Conservation (phyloP, 1,140 invertebrate genomes). For the Elymnias hypermnestra region DNA sequence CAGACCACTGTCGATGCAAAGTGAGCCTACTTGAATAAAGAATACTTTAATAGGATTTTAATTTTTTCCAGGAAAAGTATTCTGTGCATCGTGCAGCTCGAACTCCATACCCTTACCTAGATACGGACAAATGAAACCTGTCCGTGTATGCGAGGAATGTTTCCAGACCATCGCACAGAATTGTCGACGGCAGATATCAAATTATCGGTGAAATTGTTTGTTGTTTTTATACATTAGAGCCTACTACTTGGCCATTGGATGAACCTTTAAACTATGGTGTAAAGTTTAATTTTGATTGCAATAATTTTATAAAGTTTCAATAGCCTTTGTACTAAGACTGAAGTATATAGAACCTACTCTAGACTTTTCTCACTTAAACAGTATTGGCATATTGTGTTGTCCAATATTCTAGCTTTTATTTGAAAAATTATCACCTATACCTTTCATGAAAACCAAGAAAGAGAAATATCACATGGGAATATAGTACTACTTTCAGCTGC, state of each 20-base stretch:
- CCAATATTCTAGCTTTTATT: no score
- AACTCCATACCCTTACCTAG: conserved; percentile 95
- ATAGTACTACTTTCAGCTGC: no score
- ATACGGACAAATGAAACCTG: conserved; percentile 93
- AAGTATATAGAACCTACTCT: no score
- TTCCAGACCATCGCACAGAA: conserved; percentile 67
- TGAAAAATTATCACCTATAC: no score
- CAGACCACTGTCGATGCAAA: no score
- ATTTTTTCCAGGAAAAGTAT: conserved; percentile 82
- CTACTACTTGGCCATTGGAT: neutral
- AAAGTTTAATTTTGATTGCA: neutral
- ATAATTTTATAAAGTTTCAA: neutral
- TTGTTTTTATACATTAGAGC: conserved; percentile 1
- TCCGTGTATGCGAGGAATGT: conserved; percentile 96
- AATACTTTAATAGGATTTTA: no score
- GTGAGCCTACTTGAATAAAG: no score
- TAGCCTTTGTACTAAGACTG: neutral
- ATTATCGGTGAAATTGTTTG: conserved; percentile 38
- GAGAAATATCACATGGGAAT: no score
- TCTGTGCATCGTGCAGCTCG: conserved; percentile 94
- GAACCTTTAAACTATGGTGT: neutral
- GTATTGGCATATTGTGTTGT: no score
- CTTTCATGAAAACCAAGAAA: no score
- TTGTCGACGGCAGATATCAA: conserved; percentile 19
- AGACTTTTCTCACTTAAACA: no score